phyloP scores from a whole-genome alignment of 2,797 vertebrate genomes.

The Vespertilio murinus region DNA sequence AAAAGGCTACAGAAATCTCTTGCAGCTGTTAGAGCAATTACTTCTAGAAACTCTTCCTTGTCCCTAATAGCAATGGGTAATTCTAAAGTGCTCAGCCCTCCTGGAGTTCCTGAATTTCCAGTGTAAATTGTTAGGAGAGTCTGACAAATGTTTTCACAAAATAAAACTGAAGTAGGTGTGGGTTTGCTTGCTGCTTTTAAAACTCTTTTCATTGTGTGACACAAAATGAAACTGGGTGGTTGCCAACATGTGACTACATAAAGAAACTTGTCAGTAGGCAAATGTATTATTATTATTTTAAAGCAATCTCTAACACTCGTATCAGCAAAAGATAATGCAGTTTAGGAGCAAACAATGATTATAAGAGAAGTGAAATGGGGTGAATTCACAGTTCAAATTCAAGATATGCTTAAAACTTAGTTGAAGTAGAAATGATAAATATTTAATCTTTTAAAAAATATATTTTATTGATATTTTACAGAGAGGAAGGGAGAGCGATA shows the following conservation, averaged over 20 bases:
- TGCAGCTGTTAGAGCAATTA: not conserved
- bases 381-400: not conserved
- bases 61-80: not conserved
- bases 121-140: not conserved
- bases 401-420: not conserved
- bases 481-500: too few relatives aligned
- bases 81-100: not conserved
- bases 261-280: not conserved
- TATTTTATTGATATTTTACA: too few relatives aligned
- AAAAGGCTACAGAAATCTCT: not conserved
- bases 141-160: not conserved
- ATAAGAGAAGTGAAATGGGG: not conserved
- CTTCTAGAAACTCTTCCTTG: not conserved
- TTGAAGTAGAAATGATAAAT: not conserved
- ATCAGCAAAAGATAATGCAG: not conserved
- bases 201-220: not conserved
- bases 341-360: not conserved
- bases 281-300: slow-evolving; percentile 1
- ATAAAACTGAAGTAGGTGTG: not conserved
- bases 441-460: too few relatives aligned
- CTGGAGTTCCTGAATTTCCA: not conserved
- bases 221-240: not conserved
- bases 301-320: not conserved
- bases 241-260: not conserved
- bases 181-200: slow-evolving; percentile 33